These are phyloP conservation scores for Dasyornis broadbenti DNA, from an alignment of 2,113 vertebrate species.

Conservation along the genomic window DNA sequence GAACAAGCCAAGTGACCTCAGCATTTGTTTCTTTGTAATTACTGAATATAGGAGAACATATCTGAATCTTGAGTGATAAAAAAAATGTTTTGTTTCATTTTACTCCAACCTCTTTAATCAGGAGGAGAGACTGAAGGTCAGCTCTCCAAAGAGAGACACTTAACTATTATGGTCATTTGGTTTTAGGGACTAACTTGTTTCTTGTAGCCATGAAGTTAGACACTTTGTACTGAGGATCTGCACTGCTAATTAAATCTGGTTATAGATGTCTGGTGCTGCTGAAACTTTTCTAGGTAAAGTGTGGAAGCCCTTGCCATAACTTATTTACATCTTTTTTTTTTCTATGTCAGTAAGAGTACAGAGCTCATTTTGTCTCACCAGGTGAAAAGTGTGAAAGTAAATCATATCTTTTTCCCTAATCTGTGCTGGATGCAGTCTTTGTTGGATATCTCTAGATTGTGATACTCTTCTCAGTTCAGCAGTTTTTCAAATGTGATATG, in stretches of 20 bases:
- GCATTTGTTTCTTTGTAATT: neutral
- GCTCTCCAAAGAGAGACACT: neutral
- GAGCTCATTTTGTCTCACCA: neutral
- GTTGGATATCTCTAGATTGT: neutral
- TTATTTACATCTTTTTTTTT: neutral
- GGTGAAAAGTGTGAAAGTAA: neutral
- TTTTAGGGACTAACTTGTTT: neutral
- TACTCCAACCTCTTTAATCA: neutral
- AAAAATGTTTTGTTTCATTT: neutral
- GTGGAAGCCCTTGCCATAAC: neutral
- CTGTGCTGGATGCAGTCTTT: neutral
- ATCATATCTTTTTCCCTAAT: neutral
- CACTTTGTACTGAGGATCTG: neutral
- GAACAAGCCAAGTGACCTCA: neutral
- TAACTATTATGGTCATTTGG: accelerated
- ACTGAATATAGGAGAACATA: neutral
- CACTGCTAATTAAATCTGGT: neutral
- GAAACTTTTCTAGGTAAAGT: neutral
- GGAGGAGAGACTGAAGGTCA: neutral
- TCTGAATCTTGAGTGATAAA: neutral
- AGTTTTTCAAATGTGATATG: neutral
- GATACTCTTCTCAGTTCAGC: neutral
- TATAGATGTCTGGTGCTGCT: neutral
- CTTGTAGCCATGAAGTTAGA: neutral
- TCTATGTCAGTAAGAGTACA: neutral